Conservation (phyloP, 2,888 invertebrate genomes). For the Cosmopolites sordidus region DNA sequence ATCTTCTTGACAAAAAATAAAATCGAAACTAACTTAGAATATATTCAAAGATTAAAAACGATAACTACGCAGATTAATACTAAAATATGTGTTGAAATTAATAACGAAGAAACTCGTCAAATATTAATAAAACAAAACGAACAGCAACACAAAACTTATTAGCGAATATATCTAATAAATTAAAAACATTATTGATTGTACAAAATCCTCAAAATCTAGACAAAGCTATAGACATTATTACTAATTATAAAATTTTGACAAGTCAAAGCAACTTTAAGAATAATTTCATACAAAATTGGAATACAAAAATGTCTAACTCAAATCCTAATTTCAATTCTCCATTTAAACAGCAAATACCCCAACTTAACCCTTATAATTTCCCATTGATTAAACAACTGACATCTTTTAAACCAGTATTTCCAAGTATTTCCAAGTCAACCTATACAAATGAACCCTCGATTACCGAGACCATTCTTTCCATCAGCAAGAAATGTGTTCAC, state of each 20-base stretch:
- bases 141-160: slow-evolving; percentile 12
- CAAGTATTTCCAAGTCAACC: too few species aligned
- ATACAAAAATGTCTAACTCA: too few species aligned
- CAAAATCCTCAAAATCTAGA: slow-evolving; percentile 13
- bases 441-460: too few species aligned
- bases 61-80: slow-evolving; percentile 1
- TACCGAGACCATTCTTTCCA: too few species aligned
- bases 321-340: too few species aligned
- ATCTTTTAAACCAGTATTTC: too few species aligned
- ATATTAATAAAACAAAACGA: slow-evolving; percentile 8
- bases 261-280: slow-evolving; percentile 8
- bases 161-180: slow-evolving; percentile 7
- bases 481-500: too few species aligned
- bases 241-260: slow-evolving; percentile 9
- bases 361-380: too few species aligned
- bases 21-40: too few species aligned
- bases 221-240: slow-evolving; percentile 8
- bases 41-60: too few species aligned
- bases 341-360: too few species aligned
- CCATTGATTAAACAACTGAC: too few species aligned
- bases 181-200: slow-evolving; percentile 9
- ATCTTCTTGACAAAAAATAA: slow-evolving; percentile 4
- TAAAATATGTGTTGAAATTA: slow-evolving; percentile 6
- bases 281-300: background rate
- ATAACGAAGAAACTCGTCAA: background rate